Base-by-base conservation (phyloP, 2,113 vertebrate genomes). In the Martes martes region DNA sequence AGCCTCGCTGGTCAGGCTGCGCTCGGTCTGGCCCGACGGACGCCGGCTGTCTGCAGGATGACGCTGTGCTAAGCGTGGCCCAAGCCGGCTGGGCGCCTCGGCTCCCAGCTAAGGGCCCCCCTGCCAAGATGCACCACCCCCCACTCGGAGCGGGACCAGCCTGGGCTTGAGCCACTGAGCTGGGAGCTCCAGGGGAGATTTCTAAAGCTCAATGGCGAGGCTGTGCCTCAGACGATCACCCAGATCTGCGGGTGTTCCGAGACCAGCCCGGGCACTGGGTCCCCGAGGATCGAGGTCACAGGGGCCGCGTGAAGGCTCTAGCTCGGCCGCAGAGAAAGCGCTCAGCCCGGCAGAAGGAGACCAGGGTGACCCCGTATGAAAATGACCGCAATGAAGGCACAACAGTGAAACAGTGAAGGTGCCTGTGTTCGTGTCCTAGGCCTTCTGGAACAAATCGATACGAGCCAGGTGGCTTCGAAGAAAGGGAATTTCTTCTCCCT, bases 51-150 rank as follows among this genome's bases (percentile, higher is more conserved):
- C 73, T 14, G 39, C 88, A 8, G 2, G 69, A 71, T 10, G 16
- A 2, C 11, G 2, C 45, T 39, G 50, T 4, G 15, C 26, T 23
- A 3, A 24, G 23, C 31, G 4, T 0, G 0, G 28, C 2, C 11
- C n/a, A 18, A 9, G 16, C 1, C 1, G 1, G 76, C 55, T 1
- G 9, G 1, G 21, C 4, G 2, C 7, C 69, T 26, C 69, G 0
- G 13, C 71, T 57, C 59, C 21, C 23, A 61, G 81, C 76, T 8
- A 1, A 28, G 39, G 39, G 69, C 8, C 61, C 19, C 33, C 36
- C 33, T 31, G n/a, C 36, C 21, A 0, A 0, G n/a, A 28, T 1
- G 6, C 36, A 2, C 16, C 0, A 0, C 47, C 28, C 18, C 36
- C 59, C 31, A 2, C 14, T 36, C 28, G 9, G 15, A 7, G 6